Evolutionary conservation across 2,797 vertebrate species (phyloP).

Genomic region (Falco novaeseelandiae): DNA sequence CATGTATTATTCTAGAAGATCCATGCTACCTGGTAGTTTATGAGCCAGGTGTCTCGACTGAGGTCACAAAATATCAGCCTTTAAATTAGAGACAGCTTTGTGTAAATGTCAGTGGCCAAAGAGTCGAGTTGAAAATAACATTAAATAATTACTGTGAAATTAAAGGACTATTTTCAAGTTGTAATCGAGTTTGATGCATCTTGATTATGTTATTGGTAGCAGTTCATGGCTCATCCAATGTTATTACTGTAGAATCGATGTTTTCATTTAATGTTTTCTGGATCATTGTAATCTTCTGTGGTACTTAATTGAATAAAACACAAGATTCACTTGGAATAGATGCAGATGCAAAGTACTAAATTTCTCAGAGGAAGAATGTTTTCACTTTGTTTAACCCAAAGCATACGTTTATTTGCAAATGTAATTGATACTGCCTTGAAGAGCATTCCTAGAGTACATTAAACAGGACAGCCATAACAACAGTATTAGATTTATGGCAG

Average conservation of each 20-base stretch:
- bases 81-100: background rate
- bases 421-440: constrained; percentile 40
- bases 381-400: constrained; percentile 47
- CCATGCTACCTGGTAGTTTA: background rate
- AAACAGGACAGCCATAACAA: background rate
- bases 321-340: constrained; percentile 16
- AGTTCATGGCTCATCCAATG: background rate
- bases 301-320: constrained; percentile 52
- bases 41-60: background rate
- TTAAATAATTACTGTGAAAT: constrained; percentile 42
- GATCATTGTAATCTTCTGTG: constrained; percentile 25
- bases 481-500: constrained; percentile 27
- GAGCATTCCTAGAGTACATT: constrained; percentile 30
- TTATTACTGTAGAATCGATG: background rate
- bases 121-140: background rate
- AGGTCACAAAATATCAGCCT: background rate
- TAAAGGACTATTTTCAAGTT: constrained; percentile 9
- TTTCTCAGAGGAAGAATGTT: constrained; percentile 53
- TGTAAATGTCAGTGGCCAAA: background rate
- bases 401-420: constrained; percentile 37
- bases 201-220: background rate
- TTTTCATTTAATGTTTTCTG: constrained; percentile 39
- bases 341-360: constrained; percentile 2
- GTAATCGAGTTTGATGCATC: background rate
- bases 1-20: background rate